These are phyloP conservation scores for Acrocephalus kingi DNA, from an alignment of 2,113 vertebrate genomes.

Conservation along the genomic window DNA sequence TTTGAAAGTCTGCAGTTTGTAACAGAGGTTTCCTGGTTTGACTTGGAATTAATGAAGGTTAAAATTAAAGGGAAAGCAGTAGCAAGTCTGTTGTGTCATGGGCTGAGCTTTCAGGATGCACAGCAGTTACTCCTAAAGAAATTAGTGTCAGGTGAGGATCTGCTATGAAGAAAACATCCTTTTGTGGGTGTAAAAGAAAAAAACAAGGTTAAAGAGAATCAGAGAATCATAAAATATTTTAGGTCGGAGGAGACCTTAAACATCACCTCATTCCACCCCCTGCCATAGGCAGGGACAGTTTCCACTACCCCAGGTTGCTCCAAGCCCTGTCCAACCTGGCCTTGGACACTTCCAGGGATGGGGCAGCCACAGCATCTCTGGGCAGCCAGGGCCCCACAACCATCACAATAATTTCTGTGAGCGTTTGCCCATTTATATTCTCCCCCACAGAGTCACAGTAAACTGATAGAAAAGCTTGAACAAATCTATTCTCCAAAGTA, in stretches of 20 bases:
- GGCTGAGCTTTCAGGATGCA: not conserved
- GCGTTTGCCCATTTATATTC: fast-evolving
- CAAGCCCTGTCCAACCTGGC: fast-evolving
- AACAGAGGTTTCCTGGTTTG: not conserved
- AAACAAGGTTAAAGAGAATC: no score
- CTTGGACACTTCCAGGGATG: not conserved
- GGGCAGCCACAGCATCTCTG: not conserved
- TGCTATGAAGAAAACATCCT: not conserved
- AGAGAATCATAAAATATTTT: not conserved
- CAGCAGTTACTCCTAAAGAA: not conserved
- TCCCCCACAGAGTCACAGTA: not conserved
- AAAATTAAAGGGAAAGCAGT: not conserved
- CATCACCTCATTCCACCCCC: not conserved
- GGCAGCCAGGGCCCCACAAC: fast-evolving
- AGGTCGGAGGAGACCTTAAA: not conserved
- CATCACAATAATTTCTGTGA: not conserved
- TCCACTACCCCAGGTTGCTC: not conserved
- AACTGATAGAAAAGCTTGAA: not conserved
- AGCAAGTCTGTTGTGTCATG: not conserved
- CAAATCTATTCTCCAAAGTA: not conserved
- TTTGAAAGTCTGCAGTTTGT: not conserved
- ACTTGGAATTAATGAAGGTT: not conserved
- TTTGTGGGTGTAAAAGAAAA: no score
- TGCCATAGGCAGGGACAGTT: not conserved
- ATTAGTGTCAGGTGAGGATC: not conserved